Conservation (phyloP, 2,797 vertebrate genomes). For the Acestrorhynchus altus region DNA sequence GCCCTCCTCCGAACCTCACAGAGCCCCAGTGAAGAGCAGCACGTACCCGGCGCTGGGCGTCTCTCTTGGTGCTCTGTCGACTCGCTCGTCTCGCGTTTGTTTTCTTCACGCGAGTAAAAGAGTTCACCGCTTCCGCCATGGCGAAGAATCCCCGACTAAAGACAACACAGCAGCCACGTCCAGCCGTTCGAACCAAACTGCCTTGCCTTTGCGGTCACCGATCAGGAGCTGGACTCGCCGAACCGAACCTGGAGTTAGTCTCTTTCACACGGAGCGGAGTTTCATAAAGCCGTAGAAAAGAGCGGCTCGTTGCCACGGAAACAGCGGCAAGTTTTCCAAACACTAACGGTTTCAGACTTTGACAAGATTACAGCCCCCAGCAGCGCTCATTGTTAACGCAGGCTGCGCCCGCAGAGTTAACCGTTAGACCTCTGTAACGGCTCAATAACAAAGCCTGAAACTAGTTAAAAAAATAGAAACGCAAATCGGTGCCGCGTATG, state of each 20-base stretch:
- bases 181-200: too few relatives aligned
- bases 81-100: constrained; percentile 50
- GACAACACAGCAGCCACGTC: background rate
- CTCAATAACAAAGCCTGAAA: constrained; percentile 27
- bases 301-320: too few relatives aligned
- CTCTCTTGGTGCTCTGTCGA: constrained; percentile 59
- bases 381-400: background rate
- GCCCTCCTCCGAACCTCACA: background rate
- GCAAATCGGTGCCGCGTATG: constrained; percentile 23
- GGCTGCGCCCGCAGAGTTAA: background rate
- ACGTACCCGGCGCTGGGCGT: constrained; percentile 60
- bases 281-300: too few relatives aligned
- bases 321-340: too few relatives aligned
- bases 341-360: too few relatives aligned
- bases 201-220: too few relatives aligned
- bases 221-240: background rate
- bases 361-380: too few relatives aligned
- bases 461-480: background rate
- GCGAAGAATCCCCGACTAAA: constrained; percentile 1
- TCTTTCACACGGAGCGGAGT: too few relatives aligned
- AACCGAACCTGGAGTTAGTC: background rate
- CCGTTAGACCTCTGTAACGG: background rate
- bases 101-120: constrained; percentile 56
- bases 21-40: background rate
- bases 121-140: constrained; percentile 62